These are phyloP conservation scores for Lacanobia oleracea DNA, from an alignment of 2,888 invertebrate genomes.

Conservation along the genomic window DNA sequence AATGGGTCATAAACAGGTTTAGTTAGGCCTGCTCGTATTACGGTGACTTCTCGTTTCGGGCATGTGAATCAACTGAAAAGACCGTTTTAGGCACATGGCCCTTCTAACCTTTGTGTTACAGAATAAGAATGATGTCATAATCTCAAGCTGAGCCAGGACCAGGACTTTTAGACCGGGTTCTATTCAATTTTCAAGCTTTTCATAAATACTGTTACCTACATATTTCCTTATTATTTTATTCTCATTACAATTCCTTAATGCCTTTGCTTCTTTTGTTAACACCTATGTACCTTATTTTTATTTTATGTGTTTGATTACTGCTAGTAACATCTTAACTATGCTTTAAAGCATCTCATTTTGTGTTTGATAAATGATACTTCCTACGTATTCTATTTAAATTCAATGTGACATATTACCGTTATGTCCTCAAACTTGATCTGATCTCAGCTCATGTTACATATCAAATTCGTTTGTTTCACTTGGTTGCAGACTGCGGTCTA, in stretches of 20 bases:
- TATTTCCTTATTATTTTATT: not conserved
- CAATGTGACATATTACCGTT: constrained; percentile 57
- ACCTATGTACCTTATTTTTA: not conserved
- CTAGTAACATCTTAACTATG: not conserved
- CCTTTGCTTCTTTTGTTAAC: too few species aligned
- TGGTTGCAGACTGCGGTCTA: constrained; percentile 58
- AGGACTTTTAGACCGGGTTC: not conserved
- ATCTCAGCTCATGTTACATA: constrained; percentile 62
- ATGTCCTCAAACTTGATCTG: constrained; percentile 68
- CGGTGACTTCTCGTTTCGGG: constrained; percentile 42
- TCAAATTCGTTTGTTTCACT: constrained; percentile 65
- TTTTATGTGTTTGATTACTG: not conserved
- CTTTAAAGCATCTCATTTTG: constrained; percentile 16
- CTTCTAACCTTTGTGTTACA: constrained; percentile 12
- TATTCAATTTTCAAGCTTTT: not conserved
- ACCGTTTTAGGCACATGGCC: constrained; percentile 23
- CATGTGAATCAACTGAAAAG: constrained; percentile 51
- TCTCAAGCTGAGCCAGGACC: not conserved
- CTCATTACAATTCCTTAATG: too few species aligned
- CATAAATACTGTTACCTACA: not conserved
- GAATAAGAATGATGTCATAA: constrained; percentile 6
- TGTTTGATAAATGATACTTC: constrained; percentile 23
- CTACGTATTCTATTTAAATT: constrained; percentile 47
- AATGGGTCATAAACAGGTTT: constrained; percentile 74
- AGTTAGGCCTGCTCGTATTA: constrained; percentile 61